A percentile compares a stretch with the other conserved stretches of the same genome.
Conservation (phyloP, 2,888 invertebrate genomes). For the Dermolepida albohirtum region DNA sequence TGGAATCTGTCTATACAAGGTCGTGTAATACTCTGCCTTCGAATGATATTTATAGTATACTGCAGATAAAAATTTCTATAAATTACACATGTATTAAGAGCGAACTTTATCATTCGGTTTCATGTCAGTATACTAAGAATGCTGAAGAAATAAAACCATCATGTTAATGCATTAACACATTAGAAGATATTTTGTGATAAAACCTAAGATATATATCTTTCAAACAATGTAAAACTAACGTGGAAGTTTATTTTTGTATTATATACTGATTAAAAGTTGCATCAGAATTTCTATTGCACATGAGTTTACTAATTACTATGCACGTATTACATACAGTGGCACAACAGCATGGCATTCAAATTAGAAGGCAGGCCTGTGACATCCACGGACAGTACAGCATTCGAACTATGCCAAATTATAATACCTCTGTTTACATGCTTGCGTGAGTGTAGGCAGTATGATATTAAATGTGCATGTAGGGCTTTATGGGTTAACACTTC, state of each 20-base stretch:
- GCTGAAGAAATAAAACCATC: no score
- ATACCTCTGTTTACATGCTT: slow-evolving; percentile 9
- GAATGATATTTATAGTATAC: no score
- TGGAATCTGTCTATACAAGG: no score
- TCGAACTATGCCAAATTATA: slow-evolving; percentile 42
- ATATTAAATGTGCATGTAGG: slow-evolving; percentile 7
- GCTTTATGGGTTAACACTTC: slow-evolving; percentile 8
- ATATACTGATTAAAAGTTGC: slow-evolving; percentile 29
- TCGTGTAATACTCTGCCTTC: no score
- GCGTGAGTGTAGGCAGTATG: slow-evolving; percentile 6
- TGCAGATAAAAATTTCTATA: no score
- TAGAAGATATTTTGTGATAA: no score
- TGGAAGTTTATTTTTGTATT: slow-evolving; percentile 19
- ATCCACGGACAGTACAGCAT: slow-evolving; percentile 31
- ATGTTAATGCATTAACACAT: no score
- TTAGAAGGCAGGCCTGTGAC: slow-evolving; percentile 47
- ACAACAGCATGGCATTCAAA: slow-evolving; percentile 47
- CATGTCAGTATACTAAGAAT: no score
- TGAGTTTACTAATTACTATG: slow-evolving; percentile 38
- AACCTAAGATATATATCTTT: no score
- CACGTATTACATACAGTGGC: slow-evolving; percentile 34
- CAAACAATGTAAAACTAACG: no score
- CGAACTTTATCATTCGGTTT: no score
- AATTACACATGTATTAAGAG: no score
- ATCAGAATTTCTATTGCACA: slow-evolving; percentile 32